Evolutionary conservation across 1,140 invertebrate genomes (phyloP).

Genomic region (Drosophila kohkoa): DNA sequence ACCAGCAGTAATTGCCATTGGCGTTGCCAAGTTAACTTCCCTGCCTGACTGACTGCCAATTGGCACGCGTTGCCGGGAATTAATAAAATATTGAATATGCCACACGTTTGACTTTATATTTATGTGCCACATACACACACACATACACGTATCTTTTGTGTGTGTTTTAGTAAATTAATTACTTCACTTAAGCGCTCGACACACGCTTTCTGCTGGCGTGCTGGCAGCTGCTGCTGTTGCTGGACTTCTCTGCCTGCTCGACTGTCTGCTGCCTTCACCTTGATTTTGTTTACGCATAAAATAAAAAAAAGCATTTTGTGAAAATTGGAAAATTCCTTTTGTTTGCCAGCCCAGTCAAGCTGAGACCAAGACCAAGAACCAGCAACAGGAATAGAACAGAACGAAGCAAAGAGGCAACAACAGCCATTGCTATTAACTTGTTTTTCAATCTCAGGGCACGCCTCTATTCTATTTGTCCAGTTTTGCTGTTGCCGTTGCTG

Average conservation of each 20-base stretch:
- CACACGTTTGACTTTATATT: constrained; percentile 60
- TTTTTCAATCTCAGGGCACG: constrained; percentile 74
- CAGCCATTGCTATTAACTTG: constrained; percentile 77
- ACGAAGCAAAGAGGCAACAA: constrained; percentile 21
- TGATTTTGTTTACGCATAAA: constrained; percentile 59
- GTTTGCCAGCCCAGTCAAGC: constrained; percentile 41
- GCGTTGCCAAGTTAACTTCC: constrained; percentile 10
- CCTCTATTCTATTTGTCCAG: constrained; percentile 64
- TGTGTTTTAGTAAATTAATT: constrained; percentile 72
- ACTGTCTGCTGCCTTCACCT: constrained; percentile 27
- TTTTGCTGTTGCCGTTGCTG: constrained; percentile 42
- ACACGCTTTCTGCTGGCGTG: constrained; percentile 5
- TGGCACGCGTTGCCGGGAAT: constrained; percentile 53
- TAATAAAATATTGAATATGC: constrained; percentile 78
- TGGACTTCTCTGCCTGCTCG: not conserved
- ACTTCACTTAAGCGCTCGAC: constrained; percentile 57
- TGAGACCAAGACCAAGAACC: not conserved
- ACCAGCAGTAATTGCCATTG: constrained; percentile 43
- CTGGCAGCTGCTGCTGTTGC: not conserved
- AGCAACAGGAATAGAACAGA: not conserved
- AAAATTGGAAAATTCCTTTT: constrained; percentile 72
- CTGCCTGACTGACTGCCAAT: constrained; percentile 29
- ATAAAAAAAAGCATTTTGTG: constrained; percentile 52
- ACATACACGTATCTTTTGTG: constrained; percentile 31
- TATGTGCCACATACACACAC: constrained; percentile 43